Base-by-base conservation (phyloP, 2,797 vertebrate species). In the Agapornis canus region DNA sequence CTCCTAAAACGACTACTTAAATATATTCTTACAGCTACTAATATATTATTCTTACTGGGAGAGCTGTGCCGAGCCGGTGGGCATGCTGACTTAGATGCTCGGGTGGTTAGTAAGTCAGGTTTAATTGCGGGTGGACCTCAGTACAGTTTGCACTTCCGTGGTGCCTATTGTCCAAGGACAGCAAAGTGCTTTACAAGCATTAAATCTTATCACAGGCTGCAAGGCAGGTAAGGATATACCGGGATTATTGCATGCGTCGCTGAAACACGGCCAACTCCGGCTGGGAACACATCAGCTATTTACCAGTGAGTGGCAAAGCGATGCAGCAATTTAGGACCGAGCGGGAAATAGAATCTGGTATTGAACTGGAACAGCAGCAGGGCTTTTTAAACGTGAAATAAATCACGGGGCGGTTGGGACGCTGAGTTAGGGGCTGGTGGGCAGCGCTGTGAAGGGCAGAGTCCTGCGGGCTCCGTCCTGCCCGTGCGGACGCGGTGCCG, bases 301-400 rank as follows among this genome's bases (percentile, higher is more conserved):
- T 88, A 92, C 90, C 88, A 78, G 92, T 1, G 70, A 91, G 82
- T 7, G 82, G 95, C 93, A 94, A 94, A 93, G 65, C 87, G 26
- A 88, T 60, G 91, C 91, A 86, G 92, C 92, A 65, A 81, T 94
- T 94, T 92, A 90, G 91, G 94, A 72, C 16, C n/a, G 48, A 88
- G 91, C 61, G 93, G 96, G 96, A 95, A 96, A 96, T 95, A 89
- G 94, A 88, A 96, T 82, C 87, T 85, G 92, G 87, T 96, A 94
- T 92, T 42, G 94, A 94, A 80, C 79, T 94, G 95, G 95, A 96
- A 92, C 92, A 71, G 86, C 66, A 60, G 93, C 89, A 54, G 54
- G 37, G 78, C 63, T 82, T 92, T 77, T n/a, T 5, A 93, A 89
- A 63, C 0, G 79, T 26, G 79, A 92, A 95, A 94, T 95, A 94